These are phyloP conservation scores for Gopherus flavomarginatus DNA, from an alignment of 2,113 vertebrate genomes.

Conservation along the genomic window DNA sequence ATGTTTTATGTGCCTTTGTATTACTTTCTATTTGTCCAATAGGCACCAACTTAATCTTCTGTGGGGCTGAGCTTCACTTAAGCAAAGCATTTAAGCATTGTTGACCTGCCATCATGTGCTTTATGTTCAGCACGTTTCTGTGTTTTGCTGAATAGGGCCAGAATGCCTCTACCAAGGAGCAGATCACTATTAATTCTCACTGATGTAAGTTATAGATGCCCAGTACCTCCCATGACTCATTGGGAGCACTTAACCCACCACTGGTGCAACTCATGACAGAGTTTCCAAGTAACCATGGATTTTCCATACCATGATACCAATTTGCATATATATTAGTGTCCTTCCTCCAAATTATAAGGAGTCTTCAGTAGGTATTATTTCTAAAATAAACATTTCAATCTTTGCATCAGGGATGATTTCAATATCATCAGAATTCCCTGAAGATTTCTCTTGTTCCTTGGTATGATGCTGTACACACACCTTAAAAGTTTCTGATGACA, in stretches of 20 bases:
- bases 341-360: neutral
- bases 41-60: neutral
- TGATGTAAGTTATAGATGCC: fast-evolving
- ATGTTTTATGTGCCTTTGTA: neutral
- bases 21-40: neutral
- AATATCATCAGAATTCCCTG: neutral
- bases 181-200: neutral
- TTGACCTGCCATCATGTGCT: neutral
- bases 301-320: neutral
- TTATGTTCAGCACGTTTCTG: fast-evolving
- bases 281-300: neutral
- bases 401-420: neutral
- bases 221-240: neutral
- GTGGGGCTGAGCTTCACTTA: neutral
- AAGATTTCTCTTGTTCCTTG: neutral
- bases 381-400: neutral
- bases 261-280: neutral
- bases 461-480: neutral
- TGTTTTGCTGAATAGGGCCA: neutral
- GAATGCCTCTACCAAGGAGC: neutral
- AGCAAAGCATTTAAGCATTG: neutral
- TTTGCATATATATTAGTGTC: neutral
- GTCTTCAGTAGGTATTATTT: neutral
- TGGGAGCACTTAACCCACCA: neutral
- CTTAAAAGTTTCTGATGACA: neutral